Conservation (phyloP, 1,140 invertebrate genomes). For the Drusus annulatus region DNA sequence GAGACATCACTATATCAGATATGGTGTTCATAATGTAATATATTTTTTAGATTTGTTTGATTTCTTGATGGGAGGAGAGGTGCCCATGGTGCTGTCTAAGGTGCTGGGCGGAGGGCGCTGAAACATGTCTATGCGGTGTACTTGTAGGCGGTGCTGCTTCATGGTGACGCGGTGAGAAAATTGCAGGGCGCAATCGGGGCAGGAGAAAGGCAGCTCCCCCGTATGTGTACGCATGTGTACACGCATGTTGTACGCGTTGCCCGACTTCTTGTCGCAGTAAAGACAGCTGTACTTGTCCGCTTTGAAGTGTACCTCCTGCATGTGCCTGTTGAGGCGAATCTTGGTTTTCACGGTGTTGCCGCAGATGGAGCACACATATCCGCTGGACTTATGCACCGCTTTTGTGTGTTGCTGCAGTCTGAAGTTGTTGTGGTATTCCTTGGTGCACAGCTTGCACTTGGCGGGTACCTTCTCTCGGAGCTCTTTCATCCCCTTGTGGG, state of each 20-base stretch:
- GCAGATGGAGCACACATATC: neutral
- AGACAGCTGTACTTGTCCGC: neutral
- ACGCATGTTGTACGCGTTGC: neutral
- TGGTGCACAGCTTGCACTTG: too few species aligned
- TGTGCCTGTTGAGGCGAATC: neutral
- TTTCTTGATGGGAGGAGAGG: too few species aligned
- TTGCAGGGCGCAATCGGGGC: neutral
- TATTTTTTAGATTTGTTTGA: too few species aligned
- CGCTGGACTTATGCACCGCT: neutral
- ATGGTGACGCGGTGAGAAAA: constrained; percentile 15
- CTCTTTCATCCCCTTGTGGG: too few species aligned
- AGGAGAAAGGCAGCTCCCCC: neutral
- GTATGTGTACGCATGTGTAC: constrained; percentile 14
- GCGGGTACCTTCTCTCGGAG: too few species aligned
- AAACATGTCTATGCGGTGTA: constrained; percentile 20
- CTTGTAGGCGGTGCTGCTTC: constrained; percentile 13
- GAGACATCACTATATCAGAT: too few species aligned
- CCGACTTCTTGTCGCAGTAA: neutral
- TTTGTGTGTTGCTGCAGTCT: neutral
- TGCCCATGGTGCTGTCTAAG: too few species aligned
- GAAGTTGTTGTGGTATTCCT: neutral
- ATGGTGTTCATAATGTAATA: too few species aligned
- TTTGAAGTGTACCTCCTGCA: neutral
- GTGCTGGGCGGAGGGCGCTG: neutral
- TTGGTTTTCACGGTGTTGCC: neutral